Percentiles rank a stretch among this genome's conserved stretches.
These are phyloP conservation scores for Propithecus perrieri DNA, from an alignment of 2,797 vertebrate genomes.

Conservation along the genomic window DNA sequence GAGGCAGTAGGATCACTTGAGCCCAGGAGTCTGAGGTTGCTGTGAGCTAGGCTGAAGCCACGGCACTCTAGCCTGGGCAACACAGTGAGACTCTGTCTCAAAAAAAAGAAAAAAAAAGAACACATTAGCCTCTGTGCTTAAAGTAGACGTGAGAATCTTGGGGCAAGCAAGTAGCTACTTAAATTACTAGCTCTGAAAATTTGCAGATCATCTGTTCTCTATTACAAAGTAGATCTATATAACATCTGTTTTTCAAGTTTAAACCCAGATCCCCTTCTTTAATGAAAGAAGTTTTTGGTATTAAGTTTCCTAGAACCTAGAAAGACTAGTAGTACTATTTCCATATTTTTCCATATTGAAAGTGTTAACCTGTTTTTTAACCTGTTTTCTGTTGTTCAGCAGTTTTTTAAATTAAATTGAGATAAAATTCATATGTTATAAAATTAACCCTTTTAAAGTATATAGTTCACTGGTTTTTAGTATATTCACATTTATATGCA, in stretches of 20 bases:
- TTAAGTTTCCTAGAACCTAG: not conserved
- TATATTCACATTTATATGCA: not conserved
- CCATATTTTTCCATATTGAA: not conserved
- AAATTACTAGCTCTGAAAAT: constrained; percentile 1
- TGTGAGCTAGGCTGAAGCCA: no score
- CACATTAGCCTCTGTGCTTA: not conserved
- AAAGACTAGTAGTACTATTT: not conserved
- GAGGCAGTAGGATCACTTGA: no score
- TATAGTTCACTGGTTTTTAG: not conserved
- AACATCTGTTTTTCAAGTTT: not conserved
- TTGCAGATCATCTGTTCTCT: not conserved
- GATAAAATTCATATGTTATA: not conserved
- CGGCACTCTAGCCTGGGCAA: no score
- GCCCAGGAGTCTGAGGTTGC: no score
- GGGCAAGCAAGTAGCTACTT: not conserved
- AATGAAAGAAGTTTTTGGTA: not conserved
- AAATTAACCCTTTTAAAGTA: not conserved
- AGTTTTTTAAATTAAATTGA: not conserved
- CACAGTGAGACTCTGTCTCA: no score
- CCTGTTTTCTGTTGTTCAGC: not conserved
- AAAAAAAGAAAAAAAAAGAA: no score
- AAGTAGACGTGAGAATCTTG: not conserved
- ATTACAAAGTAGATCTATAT: not conserved
- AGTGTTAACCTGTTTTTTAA: not conserved
- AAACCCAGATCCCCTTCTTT: not conserved